Percentiles rank a stretch among this genome's conserved stretches.
phyloP scores from a whole-genome alignment of 2,888 invertebrate species.

The Petrophora chlorosata region DNA sequence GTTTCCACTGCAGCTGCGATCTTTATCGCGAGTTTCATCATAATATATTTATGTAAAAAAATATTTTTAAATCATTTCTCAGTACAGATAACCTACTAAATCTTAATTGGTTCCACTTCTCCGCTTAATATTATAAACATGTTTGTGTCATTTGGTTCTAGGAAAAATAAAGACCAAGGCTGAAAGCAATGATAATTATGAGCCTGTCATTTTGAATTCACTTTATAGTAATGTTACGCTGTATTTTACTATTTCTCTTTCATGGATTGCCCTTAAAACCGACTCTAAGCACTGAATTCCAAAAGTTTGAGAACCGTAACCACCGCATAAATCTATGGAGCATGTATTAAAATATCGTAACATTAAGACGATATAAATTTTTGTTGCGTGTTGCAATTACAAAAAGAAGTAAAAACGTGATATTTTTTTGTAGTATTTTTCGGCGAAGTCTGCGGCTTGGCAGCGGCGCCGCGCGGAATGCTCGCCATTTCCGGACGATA shows the following conservation, averaged over 20 bases:
- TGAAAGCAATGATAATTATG: constrained; percentile 25
- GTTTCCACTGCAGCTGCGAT: constrained; percentile 74
- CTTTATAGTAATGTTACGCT: not conserved
- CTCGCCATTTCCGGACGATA: constrained; percentile 80
- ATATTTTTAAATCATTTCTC: constrained; percentile 69
- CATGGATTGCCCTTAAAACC: too few relatives aligned
- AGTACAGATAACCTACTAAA: constrained; percentile 62
- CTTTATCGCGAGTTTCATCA: constrained; percentile 70
- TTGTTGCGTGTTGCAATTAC: constrained; percentile 30
- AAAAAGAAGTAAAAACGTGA: constrained; percentile 39
- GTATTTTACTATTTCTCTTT: too few relatives aligned
- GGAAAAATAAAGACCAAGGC: constrained; percentile 36
- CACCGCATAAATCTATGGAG: too few relatives aligned
- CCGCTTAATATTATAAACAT: constrained; percentile 17
- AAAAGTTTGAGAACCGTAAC: too few relatives aligned
- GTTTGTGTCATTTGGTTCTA: constrained; percentile 31
- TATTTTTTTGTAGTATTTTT: constrained; percentile 54
- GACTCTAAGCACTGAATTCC: too few relatives aligned
- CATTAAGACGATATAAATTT: constrained; percentile 5
- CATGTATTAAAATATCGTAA: too few relatives aligned
- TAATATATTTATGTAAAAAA: constrained; percentile 49
- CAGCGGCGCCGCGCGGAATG: constrained; percentile 76
- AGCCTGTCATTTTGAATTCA: constrained; percentile 10
- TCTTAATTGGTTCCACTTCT: constrained; percentile 41
- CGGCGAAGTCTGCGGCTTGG: constrained; percentile 63